Evolutionary conservation across 1,140 invertebrate species (phyloP).

Genomic region (Drosophila rhopaloa): DNA sequence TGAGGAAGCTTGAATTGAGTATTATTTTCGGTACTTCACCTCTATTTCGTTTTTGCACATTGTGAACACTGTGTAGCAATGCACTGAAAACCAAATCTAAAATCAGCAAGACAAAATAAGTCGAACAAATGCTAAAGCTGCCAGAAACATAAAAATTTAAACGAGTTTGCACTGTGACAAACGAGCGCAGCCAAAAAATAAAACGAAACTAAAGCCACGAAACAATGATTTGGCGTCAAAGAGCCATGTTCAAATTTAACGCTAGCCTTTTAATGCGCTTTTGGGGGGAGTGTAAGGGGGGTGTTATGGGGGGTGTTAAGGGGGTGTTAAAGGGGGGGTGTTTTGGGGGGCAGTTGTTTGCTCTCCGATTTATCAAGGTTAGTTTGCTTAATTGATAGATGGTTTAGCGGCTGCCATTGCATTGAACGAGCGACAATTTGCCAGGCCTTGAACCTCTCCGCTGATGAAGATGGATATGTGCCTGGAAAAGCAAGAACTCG

Average conservation of each 20-base stretch:
- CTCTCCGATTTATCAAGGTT: slow-evolving; percentile 66
- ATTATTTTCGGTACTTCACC: slow-evolving; percentile 6
- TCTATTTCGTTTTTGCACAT: slow-evolving; percentile 8
- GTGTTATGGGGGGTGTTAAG: neutral
- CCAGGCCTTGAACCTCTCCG: slow-evolving; percentile 69
- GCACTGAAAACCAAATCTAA: slow-evolving; percentile 52
- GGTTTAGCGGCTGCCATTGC: slow-evolving; percentile 36
- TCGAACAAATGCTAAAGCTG: slow-evolving; percentile 58
- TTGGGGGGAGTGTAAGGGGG: neutral
- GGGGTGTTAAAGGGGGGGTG: slow-evolving; percentile 2
- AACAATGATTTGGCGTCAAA: slow-evolving; percentile 72
- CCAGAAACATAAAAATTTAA: slow-evolving; percentile 51
- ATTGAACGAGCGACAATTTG: slow-evolving; percentile 74
- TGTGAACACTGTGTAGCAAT: slow-evolving; percentile 41
- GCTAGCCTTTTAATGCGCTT: slow-evolving; percentile 55
- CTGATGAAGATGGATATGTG: slow-evolving; percentile 48
- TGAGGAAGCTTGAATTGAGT: slow-evolving; percentile 53
- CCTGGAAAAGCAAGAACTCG: slow-evolving; percentile 28
- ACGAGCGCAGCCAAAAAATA: slow-evolving; percentile 42
- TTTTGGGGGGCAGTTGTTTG: slow-evolving; percentile 37
- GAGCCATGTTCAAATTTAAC: slow-evolving; percentile 79
- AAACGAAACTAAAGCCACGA: slow-evolving; percentile 57
- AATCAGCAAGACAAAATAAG: slow-evolving; percentile 42
- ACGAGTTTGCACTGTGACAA: slow-evolving; percentile 68
- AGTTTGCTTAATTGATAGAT: slow-evolving; percentile 67